Base-by-base conservation (phyloP, 2,888 invertebrate genomes). In the Philaethria dido region DNA sequence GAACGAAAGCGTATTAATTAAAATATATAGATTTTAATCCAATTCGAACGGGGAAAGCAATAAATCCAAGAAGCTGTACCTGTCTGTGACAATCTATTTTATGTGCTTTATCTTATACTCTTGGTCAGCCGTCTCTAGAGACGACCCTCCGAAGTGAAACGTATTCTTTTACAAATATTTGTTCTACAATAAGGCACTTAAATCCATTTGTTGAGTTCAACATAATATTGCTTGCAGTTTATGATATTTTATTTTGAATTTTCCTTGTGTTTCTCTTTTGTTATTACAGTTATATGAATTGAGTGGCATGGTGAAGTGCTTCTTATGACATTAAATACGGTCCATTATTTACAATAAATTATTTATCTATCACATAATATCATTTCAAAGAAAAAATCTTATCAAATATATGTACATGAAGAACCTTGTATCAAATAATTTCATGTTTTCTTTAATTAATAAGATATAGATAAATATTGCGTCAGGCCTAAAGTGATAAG, bases 51-150 rank as follows among this genome's bases (percentile, higher is more conserved):
- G 64, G 50, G 48, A 69, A 47, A 57, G 68, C 47, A 62, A 66
- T 72, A 66, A 66, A 69, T 70, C 66, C 25, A 64, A 68, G 68
- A 66, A 62, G 44, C 62, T 71, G 69, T 69, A 66, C 66, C 69
- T 69, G 69, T 52, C 69, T 33, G 59, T 57, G 66, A 66, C 70
- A 71, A 71, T 71, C 70, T 69, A 71, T 66, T 71, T 64, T 66
- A 71, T 69, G 70, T 62, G 62, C 62, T 66, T 71, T 71, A 71
- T 71, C 70, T 71, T 71, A 54, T 62, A 64, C 64, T 63, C 62
- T 64, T 62, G 68, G 71, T 68, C 67, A 69, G 65, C 62, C 42
- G 59, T 62, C 69, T 64, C 70, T 62, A 11, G 69, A 66, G 71
- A 68, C 61, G 63, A 64, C 64, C 64, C 68, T 66, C 47, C 47